phyloP scores from a whole-genome alignment of 2,888 invertebrate species.

The Agapostemon virescens region DNA sequence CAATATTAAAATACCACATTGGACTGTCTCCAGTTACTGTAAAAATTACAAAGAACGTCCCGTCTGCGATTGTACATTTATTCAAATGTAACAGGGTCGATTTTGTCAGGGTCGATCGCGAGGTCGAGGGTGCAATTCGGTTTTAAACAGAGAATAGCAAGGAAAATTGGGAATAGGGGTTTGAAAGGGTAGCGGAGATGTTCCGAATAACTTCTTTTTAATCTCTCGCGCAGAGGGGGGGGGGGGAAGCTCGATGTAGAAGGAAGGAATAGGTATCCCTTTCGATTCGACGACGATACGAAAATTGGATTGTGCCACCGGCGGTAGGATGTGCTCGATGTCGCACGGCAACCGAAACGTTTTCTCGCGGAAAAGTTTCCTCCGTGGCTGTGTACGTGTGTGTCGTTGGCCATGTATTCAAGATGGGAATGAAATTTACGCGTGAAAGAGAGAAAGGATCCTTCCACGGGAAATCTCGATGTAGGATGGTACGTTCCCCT shows the following conservation, averaged over 20 bases:
- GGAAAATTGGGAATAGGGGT: neutral
- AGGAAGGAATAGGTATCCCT: conserved; percentile 36
- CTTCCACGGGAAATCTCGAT: neutral
- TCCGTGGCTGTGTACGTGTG: neutral
- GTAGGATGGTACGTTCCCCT: neutral
- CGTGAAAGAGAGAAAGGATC: neutral
- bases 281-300: conserved; percentile 53
- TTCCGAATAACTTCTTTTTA: conserved; percentile 44
- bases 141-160: conserved; percentile 33
- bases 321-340: conserved; percentile 18
- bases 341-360: conserved; percentile 23
- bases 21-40: neutral
- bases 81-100: neutral
- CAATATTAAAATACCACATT: too few relatives aligned
- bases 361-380: conserved; percentile 7
- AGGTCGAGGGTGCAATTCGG: conserved; percentile 13
- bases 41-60: neutral
- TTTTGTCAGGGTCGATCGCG: too few relatives aligned
- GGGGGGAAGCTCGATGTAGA: conserved; percentile 32
- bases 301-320: conserved; percentile 54
- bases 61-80: neutral
- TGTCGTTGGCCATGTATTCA: neutral
- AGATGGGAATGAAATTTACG: conserved; percentile 31
- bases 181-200: conserved; percentile 3
- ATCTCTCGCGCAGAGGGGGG: conserved; percentile 42